Conservation (phyloP, 1,140 invertebrate species). For the Triops longicaudatus region DNA sequence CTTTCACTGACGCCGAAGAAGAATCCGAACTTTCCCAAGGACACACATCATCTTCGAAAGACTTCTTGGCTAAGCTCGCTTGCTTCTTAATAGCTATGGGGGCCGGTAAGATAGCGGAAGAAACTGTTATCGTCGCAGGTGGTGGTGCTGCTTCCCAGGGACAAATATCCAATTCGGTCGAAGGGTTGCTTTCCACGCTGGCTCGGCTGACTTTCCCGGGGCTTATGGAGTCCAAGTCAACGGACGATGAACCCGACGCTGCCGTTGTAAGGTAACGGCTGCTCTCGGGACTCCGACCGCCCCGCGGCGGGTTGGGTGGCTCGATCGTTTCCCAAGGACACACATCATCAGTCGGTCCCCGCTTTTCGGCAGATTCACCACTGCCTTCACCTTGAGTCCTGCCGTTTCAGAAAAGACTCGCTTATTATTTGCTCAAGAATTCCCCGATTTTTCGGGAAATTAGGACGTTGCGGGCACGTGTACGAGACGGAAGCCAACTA, state of each 20-base stretch:
- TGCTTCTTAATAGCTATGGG: constrained; percentile 27
- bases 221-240: constrained; percentile 31
- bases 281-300: constrained; percentile 21
- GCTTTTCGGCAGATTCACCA: background rate
- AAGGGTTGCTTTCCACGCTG: constrained; percentile 26
- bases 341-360: constrained; percentile 42
- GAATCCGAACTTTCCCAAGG: constrained; percentile 32
- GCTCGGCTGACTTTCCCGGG: constrained; percentile 19
- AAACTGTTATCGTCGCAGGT: constrained; percentile 27
- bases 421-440: constrained; percentile 15
- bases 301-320: constrained; percentile 27
- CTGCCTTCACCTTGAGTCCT: constrained; percentile 29
- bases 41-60: constrained; percentile 32
- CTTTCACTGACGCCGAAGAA: background rate
- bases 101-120: constrained; percentile 30
- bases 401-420: constrained; percentile 33
- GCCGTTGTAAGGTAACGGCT: constrained; percentile 29
- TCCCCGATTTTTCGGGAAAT: background rate
- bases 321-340: constrained; percentile 55
- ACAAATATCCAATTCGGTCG: constrained; percentile 31
- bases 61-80: constrained; percentile 30
- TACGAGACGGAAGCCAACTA: constrained; percentile 24
- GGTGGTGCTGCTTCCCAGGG: constrained; percentile 28
- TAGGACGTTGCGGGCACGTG: constrained; percentile 26
- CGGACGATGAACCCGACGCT: constrained; percentile 31